phyloP scores from a whole-genome alignment of 2,888 invertebrate species.

The Pachliopta kotzebuea region DNA sequence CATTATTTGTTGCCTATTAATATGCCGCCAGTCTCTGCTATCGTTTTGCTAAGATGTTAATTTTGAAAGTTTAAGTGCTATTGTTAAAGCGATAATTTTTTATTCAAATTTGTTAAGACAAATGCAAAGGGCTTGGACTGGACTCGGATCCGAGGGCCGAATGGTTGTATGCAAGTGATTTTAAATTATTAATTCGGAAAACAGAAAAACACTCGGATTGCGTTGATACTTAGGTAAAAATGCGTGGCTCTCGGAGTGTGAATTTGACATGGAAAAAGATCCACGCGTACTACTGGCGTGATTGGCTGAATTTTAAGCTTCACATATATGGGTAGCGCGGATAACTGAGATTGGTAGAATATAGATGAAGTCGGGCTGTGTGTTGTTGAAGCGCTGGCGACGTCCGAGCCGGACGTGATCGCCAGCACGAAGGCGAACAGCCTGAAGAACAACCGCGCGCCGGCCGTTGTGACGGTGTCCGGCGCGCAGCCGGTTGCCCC shows the following conservation, averaged over 20 bases:
- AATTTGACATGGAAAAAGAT: background rate
- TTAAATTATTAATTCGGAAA: too few species aligned
- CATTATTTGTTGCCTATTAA: constrained; percentile 5
- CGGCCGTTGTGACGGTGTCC: constrained; percentile 48
- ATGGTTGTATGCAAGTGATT: too few species aligned
- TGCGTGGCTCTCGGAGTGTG: background rate
- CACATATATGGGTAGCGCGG: constrained; percentile 1
- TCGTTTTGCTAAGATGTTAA: too few species aligned
- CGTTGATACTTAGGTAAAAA: too few species aligned
- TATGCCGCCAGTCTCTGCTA: background rate
- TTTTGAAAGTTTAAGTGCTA: too few species aligned
- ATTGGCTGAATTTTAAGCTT: background rate
- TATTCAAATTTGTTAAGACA: too few species aligned
- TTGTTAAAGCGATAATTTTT: too few species aligned
- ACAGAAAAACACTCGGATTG: too few species aligned
- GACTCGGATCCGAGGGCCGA: too few species aligned
- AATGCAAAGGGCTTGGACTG: too few species aligned
- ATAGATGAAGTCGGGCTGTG: constrained; percentile 13
- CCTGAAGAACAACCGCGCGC: constrained; percentile 68
- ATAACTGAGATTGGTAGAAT: background rate
- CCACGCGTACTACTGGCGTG: background rate
- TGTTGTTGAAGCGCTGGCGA: constrained; percentile 58
- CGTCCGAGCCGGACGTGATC: constrained; percentile 94
- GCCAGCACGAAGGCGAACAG: constrained; percentile 90
- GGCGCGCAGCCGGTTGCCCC: constrained; percentile 33